Evolutionary conservation across 2,797 vertebrate species (phyloP).

Genomic region (Centropyge bicolor): DNA sequence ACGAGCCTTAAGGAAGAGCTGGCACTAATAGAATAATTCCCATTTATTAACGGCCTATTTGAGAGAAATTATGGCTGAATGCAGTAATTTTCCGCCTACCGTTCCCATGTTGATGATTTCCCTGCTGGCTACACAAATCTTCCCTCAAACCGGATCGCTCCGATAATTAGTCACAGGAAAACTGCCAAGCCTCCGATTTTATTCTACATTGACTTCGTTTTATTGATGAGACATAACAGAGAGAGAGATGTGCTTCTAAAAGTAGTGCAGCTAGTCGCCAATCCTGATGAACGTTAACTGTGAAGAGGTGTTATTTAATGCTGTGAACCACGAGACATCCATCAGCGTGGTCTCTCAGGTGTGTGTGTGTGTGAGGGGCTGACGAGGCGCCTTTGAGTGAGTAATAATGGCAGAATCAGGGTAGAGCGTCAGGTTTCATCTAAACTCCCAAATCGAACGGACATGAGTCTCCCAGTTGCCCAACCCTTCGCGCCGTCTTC

Average conservation of each 20-base stretch:
- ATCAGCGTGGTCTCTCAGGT: constrained; percentile 60
- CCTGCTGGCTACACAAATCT: constrained; percentile 49
- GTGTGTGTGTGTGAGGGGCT: constrained; percentile 53
- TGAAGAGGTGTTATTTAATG: constrained; percentile 53
- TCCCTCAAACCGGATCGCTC: constrained; percentile 33
- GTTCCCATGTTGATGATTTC: constrained; percentile 45
- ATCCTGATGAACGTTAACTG: constrained; percentile 46
- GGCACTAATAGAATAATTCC: constrained; percentile 48
- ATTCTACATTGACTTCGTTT: constrained; percentile 32
- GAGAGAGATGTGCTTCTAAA: constrained; percentile 38
- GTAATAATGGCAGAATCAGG: constrained; percentile 75
- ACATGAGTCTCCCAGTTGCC: constrained; percentile 57
- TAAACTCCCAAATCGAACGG: constrained; percentile 59
- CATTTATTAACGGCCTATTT: constrained; percentile 52
- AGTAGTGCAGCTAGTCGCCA: constrained; percentile 35
- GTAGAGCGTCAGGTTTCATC: constrained; percentile 71
- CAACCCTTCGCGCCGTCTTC: constrained; percentile 29
- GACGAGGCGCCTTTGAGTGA: constrained; percentile 62
- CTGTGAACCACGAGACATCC: constrained; percentile 42
- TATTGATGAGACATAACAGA: constrained; percentile 38
- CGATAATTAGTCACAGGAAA: constrained; percentile 61
- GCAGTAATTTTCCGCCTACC: constrained; percentile 44
- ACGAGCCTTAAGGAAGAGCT: constrained; percentile 1
- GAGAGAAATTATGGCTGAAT: constrained; percentile 42
- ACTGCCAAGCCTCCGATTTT: constrained; percentile 45